Evolutionary conservation across 1,140 invertebrate species (phyloP).

Genomic region (Lutraria rhynchaena): DNA sequence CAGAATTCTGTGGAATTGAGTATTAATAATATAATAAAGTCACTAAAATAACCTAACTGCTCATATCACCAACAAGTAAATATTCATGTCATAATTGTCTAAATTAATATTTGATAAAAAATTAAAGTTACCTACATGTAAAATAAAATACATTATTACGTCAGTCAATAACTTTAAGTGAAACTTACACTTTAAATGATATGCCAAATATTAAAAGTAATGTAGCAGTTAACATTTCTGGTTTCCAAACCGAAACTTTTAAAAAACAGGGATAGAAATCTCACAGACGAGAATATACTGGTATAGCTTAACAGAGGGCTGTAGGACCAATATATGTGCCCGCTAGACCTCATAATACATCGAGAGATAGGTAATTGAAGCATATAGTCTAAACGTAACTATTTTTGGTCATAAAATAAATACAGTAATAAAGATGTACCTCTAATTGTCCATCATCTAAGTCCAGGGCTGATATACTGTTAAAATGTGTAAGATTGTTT

Average conservation of each 20-base stretch:
- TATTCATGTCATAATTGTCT: neutral
- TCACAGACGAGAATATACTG: neutral
- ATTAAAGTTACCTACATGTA: neutral
- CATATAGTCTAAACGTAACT: neutral
- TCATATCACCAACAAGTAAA: neutral
- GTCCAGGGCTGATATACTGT: conserved; percentile 72
- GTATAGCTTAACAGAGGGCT: neutral
- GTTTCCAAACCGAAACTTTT: neutral
- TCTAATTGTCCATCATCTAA: conserved; percentile 38
- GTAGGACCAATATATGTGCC: neutral
- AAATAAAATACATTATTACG: neutral
- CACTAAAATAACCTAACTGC: neutral
- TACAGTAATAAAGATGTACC: neutral
- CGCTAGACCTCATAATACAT: neutral
- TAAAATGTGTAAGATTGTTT: conserved; percentile 87
- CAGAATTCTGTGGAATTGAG: no score
- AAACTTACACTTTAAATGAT: no score
- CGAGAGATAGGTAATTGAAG: neutral
- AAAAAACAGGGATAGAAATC: neutral
- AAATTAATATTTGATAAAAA: neutral
- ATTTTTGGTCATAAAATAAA: neutral
- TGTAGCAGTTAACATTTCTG: no score
- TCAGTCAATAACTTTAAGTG: no score
- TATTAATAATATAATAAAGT: no score
- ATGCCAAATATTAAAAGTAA: no score